Evolutionary conservation across 2,797 vertebrate species (phyloP), one percentile per base, ranked within the genome.

Genomic region (Acrossocheilus fasciatus): DNA sequence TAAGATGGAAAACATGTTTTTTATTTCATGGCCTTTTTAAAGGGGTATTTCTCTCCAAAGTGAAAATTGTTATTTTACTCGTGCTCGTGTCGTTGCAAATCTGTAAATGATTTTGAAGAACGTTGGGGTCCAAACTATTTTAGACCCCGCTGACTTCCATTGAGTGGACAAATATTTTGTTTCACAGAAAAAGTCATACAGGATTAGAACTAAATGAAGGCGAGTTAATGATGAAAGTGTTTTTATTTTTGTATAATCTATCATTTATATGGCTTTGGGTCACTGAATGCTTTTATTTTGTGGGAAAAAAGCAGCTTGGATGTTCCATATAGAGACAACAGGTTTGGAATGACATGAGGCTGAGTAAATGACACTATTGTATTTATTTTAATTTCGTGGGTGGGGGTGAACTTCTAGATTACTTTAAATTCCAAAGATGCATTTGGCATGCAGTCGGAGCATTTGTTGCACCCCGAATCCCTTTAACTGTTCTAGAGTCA

Each of bases 401-500:
- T 45, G 45, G 45, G 45, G 12, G 36, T 73, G 39, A 59, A 57
- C 52, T 59, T 75, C 26, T 34, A 75, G 15, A 57, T 83, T 74
- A 26, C 17, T 45, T 75, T 83, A 3, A 36, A 64, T 50, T 23
- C 72, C 73, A 84, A 84, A 84, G 43, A 84, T 68, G 59, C 59
- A 52, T 69, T 84, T 66, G 0, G 4, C 41, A 76, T 50, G 23
- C 36, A 59, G 8, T 59, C 30, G 9, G 47, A 76, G 74, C 74
- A 23, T 54, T 52, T 62, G 57, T 79, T 85, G 64, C 43, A 70
- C 75, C 74, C 64, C 7, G 1, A 78, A 85, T 78, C 83, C 64
- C 64, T 85, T 85, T 85, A 84, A 69, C 47, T 69, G 59, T 84
- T 78, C 43, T 76, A 76, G 82, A 66, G 76, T 83, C 72, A 50